These are phyloP conservation scores for Coboldia fuscipes DNA, from an alignment of 1,140 invertebrate species.

Conservation along the genomic window DNA sequence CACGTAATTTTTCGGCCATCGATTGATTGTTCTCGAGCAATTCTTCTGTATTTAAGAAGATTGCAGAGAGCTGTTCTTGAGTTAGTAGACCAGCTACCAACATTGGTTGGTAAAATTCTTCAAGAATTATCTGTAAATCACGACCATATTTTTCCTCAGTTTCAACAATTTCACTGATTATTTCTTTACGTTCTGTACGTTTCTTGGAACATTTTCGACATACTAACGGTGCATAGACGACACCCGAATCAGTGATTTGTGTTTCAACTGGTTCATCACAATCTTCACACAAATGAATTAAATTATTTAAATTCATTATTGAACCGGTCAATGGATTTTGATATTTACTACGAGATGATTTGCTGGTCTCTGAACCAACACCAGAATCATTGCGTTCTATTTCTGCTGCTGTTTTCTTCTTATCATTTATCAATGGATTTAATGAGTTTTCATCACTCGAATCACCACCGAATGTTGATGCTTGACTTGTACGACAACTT, in stretches of 20 bases:
- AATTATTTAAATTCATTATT: constrained; percentile 19
- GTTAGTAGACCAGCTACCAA: constrained; percentile 65
- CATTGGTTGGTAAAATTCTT: constrained; percentile 90
- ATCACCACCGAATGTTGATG: constrained; percentile 31
- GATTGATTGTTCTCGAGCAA: constrained; percentile 71
- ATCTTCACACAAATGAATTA: constrained; percentile 46
- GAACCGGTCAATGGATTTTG: constrained; percentile 25
- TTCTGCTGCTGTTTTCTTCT: constrained; percentile 30
- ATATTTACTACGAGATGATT: constrained; percentile 54
- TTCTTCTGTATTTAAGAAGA: constrained; percentile 88
- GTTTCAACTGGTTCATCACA: constrained; percentile 50
- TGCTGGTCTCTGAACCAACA: constrained; percentile 79
- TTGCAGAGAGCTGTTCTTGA: constrained; percentile 61
- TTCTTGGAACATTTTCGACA: constrained; percentile 76
- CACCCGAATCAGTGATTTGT: constrained; percentile 39
- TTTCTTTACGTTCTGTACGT: constrained; percentile 75
- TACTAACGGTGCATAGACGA: constrained; percentile 52
- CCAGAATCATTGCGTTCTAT: constrained; percentile 84
- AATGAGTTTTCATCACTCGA: constrained; percentile 45
- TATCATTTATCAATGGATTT: constrained; percentile 26
- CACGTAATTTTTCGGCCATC: constrained; percentile 66
- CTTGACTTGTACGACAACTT: constrained; percentile 30
- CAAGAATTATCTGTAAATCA: constrained; percentile 74
- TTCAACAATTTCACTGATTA: constrained; percentile 87
- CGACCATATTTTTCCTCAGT: constrained; percentile 89